A percentile compares a stretch with the other conserved stretches of the same genome.
Evolutionary conservation across 1,140 invertebrate species (phyloP).

Genomic region (Panulirus ornatus): DNA sequence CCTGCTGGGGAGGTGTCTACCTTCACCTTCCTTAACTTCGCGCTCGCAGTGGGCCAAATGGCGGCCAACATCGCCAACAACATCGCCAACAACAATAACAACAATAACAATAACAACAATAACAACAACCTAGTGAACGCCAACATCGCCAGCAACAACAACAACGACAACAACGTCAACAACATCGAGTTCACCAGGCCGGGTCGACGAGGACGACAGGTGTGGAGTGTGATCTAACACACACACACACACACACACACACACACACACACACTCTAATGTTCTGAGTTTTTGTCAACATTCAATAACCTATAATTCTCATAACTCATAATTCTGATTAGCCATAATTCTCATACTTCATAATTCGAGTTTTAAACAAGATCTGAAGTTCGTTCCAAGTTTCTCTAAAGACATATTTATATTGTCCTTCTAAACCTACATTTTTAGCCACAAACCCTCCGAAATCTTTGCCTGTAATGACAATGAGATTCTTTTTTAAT

Average conservation of each 20-base stretch:
- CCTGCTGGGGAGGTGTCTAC: conserved; percentile 27
- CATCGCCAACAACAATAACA: conserved; percentile 55
- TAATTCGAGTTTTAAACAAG: too few species aligned
- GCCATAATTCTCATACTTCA: too few species aligned
- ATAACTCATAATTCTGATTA: too few species aligned
- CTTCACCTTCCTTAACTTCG: conserved; percentile 66
- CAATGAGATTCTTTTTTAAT: too few species aligned
- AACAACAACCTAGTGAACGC: conserved; percentile 59
- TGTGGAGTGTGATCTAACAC: not conserved
- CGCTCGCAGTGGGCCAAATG: conserved; percentile 40
- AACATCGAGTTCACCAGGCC: conserved; percentile 43
- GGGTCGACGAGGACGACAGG: not conserved
- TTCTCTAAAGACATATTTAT: too few species aligned
- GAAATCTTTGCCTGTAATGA: too few species aligned
- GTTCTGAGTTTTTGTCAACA: not conserved
- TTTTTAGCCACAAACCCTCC: too few species aligned
- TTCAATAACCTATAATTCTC: too few species aligned
- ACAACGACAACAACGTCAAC: conserved; percentile 58
- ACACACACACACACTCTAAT: not conserved
- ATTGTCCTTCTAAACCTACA: too few species aligned
- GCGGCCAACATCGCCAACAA: conserved; percentile 60
- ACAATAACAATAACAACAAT: conserved; percentile 66
- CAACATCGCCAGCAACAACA: conserved; percentile 58
- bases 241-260: too few species aligned
- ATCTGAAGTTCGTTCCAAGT: too few species aligned